Percentiles rank a stretch among this genome's conserved stretches.
These are phyloP conservation scores for Cheilosia soror DNA, from an alignment of 2,888 invertebrate species.

Conservation along the genomic window DNA sequence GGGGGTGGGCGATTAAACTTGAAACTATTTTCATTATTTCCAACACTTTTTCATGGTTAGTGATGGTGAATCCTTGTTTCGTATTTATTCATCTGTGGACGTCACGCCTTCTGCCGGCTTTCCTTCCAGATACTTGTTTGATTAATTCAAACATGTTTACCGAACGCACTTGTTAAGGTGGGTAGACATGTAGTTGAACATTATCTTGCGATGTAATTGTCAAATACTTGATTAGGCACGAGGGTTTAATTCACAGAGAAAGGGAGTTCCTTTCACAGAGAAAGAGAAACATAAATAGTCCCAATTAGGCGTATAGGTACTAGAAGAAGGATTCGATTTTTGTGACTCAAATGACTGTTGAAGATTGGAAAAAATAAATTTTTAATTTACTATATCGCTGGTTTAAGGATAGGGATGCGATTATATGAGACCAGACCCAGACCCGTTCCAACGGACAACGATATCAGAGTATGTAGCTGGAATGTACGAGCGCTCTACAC, in stretches of 20 bases:
- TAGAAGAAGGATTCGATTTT: neutral
- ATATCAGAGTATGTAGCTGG: too few relatives aligned
- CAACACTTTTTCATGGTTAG: constrained; percentile 49
- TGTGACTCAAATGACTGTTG: too few relatives aligned
- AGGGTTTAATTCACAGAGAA: constrained; percentile 12
- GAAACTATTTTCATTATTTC: constrained; percentile 72
- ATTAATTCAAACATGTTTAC: constrained; percentile 72
- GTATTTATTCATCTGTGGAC: constrained; percentile 58
- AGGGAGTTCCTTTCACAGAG: neutral
- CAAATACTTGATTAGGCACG: constrained; percentile 55
- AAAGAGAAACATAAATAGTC: neutral
- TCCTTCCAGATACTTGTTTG: constrained; percentile 52
- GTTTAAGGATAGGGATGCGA: too few relatives aligned
- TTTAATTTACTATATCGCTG: too few relatives aligned
- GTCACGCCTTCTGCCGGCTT: constrained; percentile 57
- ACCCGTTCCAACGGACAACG: too few relatives aligned
- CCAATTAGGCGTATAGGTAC: neutral
- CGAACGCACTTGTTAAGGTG: constrained; percentile 64
- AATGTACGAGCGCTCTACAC: too few relatives aligned
- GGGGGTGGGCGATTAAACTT: constrained; percentile 15
- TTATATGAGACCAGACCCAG: too few relatives aligned
- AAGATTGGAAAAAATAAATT: too few relatives aligned
- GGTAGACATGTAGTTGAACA: constrained; percentile 54
- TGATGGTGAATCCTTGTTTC: constrained; percentile 26
- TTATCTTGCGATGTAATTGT: constrained; percentile 55